phyloP scores from a whole-genome alignment of 2,113 vertebrate species.

The Chelonoidis abingdonii region DNA sequence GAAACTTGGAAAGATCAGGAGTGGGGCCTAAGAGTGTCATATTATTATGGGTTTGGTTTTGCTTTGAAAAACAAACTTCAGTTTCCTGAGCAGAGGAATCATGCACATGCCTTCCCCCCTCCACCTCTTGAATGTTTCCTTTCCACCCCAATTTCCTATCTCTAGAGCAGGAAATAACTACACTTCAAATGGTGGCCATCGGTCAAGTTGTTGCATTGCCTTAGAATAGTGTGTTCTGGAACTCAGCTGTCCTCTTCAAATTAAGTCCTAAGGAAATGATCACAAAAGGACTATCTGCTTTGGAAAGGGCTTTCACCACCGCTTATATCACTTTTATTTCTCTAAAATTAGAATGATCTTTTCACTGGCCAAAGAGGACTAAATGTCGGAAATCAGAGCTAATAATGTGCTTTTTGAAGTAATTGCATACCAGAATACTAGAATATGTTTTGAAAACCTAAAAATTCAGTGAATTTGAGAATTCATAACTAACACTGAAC shows the following conservation, averaged over 20 bases:
- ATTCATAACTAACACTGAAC: neutral
- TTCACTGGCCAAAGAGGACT: neutral
- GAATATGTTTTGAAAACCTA: neutral
- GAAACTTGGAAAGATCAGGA: neutral
- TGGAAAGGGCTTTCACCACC: neutral
- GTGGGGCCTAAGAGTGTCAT: neutral
- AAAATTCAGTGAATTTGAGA: neutral
- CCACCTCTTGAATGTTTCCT: neutral
- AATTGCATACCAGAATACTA: neutral
- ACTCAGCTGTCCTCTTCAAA: neutral
- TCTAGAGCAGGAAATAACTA: neutral
- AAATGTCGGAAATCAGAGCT: neutral
- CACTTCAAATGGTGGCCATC: neutral
- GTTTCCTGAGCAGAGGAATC: neutral
- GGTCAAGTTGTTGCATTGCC: neutral
- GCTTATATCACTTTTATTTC: neutral
- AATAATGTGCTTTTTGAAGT: neutral
- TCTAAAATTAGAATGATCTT: neutral
- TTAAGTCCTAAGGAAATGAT: neutral
- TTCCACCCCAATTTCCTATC: neutral
- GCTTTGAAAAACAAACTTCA: neutral
- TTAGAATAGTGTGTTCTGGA: neutral
- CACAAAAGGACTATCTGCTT: neutral
- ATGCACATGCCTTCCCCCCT: neutral
- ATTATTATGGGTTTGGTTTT: neutral